Base-by-base conservation (phyloP, 2,888 invertebrate genomes). In the Caenorhabditis wallacei region DNA sequence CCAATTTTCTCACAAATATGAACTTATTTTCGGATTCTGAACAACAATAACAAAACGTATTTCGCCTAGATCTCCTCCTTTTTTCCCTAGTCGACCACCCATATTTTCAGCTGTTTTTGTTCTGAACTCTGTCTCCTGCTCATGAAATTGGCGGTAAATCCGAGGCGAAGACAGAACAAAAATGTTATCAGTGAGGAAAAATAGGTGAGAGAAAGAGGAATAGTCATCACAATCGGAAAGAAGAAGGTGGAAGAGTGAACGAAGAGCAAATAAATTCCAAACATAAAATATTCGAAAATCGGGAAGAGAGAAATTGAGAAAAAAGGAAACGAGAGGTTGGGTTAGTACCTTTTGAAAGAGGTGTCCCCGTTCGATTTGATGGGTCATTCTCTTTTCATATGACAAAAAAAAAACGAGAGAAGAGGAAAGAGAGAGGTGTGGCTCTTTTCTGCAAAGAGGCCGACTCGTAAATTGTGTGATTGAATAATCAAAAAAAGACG, bases 231-330 rank as follows among this genome's bases (percentile, higher is more conserved):
- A 18, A 18, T 20, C n/a, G 40, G 13, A 59, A 59, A 35, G 35
- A 68, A 35, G 24, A 56, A 37, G 16, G 13, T 20, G 48, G 11
- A 13, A 51, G 24, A 46, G 54, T 24, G 59, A 59, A 57, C 59
- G 61, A 35, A 35, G 72, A 72, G 72, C 72, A 61, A n/a, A 72
- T 72, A 72, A 72, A 72, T 72, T 71, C 61, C 53, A 24, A 61
- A 61, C 71, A 71, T 71, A 71, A 71, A 71, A 61, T 35, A 61
- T 74, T 54, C 63, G 53, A 59, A 71, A 72, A 53, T 46, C 48
- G 64, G 64, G 20, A 16, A 16, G 24, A 22, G 24, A 24, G 53
- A 26, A 35, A 56, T 7, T 26, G 35, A 22, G n/a, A 40, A 48
- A 30, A 48, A 13, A 46, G 35, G 43, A 61, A 59, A 48, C 43